Evolutionary conservation across 2,888 invertebrate genomes (phyloP).

Genomic region (Spialia ferax): DNA sequence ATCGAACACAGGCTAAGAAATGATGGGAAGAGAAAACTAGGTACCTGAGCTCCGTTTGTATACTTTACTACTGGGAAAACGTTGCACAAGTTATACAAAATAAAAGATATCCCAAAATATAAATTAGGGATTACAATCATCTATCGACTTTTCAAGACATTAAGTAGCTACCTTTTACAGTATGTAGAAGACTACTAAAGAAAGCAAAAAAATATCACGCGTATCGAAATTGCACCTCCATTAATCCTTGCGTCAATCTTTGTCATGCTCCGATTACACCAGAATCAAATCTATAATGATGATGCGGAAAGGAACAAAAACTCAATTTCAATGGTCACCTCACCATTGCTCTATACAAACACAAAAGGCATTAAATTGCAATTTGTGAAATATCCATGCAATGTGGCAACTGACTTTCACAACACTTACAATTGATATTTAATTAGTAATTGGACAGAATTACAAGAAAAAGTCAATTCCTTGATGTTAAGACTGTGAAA

Average conservation of each 20-base stretch:
- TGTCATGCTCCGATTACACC: constrained; percentile 29
- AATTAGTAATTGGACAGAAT: constrained; percentile 27
- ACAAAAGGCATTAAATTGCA: constrained; percentile 30
- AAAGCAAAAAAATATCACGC: constrained; percentile 27
- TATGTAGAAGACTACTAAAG: too few species aligned
- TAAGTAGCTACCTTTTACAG: too few species aligned
- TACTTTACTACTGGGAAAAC: not conserved
- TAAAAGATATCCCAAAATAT: not conserved
- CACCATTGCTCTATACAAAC: constrained; percentile 19
- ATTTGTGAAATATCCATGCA: constrained; percentile 11
- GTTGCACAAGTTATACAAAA: too few species aligned
- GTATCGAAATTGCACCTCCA: constrained; percentile 19
- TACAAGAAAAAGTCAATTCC: constrained; percentile 15
- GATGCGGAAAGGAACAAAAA: constrained; percentile 32
- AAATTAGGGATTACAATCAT: too few species aligned
- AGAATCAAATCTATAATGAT: constrained; percentile 32
- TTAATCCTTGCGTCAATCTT: constrained; percentile 28
- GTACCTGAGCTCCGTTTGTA: not conserved
- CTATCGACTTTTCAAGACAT: too few species aligned
- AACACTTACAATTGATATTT: constrained; percentile 23
- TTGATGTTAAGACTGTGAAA: constrained; percentile 22
- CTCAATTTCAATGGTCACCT: constrained; percentile 32
- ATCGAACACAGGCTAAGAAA: constrained; percentile 59
- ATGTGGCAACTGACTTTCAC: constrained; percentile 48
- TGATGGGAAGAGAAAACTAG: constrained; percentile 72